These are phyloP conservation scores for Eufriesea mexicana DNA, from an alignment of 1,140 invertebrate genomes.

Conservation along the genomic window DNA sequence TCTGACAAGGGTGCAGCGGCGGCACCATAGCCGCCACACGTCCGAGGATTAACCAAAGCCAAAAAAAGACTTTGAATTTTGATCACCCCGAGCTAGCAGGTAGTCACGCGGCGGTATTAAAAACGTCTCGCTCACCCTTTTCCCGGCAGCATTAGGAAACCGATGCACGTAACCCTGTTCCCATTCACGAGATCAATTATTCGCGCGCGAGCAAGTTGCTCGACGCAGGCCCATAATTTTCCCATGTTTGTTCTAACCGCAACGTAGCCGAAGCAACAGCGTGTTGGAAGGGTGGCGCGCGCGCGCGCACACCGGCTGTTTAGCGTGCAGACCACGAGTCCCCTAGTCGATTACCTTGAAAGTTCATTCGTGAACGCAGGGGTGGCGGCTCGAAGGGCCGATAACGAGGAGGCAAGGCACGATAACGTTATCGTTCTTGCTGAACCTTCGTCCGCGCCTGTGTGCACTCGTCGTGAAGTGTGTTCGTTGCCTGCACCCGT, in stretches of 20 bases:
- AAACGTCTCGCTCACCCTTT: not conserved
- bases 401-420: constrained; percentile 58
- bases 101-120: not conserved
- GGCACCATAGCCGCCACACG: no score
- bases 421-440: constrained; percentile 62
- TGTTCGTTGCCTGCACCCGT: constrained; percentile 12
- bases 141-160: constrained; percentile 8
- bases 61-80: constrained; percentile 6
- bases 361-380: constrained; percentile 51
- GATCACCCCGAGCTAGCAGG: no score
- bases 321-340: constrained; percentile 57
- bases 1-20: no score
- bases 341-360: constrained; percentile 62
- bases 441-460: constrained; percentile 26
- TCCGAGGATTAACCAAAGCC: no score
- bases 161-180: constrained; percentile 39
- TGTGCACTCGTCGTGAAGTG: constrained; percentile 34
- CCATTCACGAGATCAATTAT: constrained; percentile 50
- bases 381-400: constrained; percentile 36
- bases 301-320: constrained; percentile 20
- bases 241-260: constrained; percentile 59
- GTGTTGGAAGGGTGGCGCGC: constrained; percentile 35
- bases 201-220: constrained; percentile 51
- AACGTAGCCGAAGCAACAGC: constrained; percentile 48
- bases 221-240: constrained; percentile 43